phyloP scores from a whole-genome alignment of 2,113 vertebrate genomes.

The Callionymus lyra region DNA sequence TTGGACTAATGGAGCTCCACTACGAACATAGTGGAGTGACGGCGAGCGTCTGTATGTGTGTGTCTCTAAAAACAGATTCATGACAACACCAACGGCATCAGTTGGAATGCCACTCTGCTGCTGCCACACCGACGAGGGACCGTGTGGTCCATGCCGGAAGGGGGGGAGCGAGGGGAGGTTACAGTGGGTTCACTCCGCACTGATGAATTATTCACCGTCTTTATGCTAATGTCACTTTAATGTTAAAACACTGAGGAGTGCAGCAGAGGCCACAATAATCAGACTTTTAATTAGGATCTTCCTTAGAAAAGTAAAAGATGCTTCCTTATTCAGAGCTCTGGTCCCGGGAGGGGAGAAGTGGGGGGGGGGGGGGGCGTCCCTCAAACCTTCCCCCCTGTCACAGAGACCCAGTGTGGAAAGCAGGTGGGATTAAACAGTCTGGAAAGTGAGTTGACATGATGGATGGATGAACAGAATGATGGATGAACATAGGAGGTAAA shows the following conservation, averaged over 20 bases:
- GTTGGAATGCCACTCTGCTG: constrained; percentile 44
- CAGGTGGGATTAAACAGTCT: no score
- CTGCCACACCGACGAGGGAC: constrained; percentile 68
- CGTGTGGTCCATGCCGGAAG: constrained; percentile 61
- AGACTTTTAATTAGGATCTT: no score
- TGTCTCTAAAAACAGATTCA: constrained; percentile 55
- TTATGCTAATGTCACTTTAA: constrained; percentile 73
- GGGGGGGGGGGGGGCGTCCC: no score
- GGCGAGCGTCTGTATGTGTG: constrained; percentile 42
- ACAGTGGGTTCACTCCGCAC: constrained; percentile 60
- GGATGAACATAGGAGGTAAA: no score
- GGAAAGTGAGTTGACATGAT: no score
- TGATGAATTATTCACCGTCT: constrained; percentile 74
- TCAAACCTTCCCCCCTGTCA: no score
- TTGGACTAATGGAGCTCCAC: constrained; percentile 60
- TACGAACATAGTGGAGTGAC: constrained; percentile 45
- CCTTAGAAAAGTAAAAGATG: no score
- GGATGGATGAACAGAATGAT: no score
- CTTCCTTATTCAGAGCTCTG: no score
- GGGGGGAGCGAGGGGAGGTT: constrained; percentile 28
- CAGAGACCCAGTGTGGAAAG: no score
- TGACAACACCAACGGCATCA: constrained; percentile 54
- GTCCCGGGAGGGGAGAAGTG: no score
- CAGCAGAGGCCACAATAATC: no score
- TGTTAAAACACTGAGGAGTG: constrained; percentile 45